Conservation (phyloP, 2,113 vertebrate genomes). For the Malurus melanocephalus region DNA sequence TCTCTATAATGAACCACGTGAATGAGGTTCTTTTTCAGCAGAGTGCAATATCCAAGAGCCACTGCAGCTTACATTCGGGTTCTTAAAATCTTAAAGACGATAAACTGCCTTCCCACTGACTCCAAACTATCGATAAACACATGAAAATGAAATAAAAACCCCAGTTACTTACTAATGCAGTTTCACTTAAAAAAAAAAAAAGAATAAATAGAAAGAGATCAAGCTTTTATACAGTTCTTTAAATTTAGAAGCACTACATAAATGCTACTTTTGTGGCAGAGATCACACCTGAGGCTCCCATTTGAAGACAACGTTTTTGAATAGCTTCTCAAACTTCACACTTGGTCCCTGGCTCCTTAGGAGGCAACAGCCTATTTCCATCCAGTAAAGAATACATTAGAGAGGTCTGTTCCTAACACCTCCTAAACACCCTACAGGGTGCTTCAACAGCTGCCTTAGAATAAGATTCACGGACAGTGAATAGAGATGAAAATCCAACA, state of each 20-base stretch:
- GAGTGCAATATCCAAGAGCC: background rate
- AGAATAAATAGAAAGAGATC: background rate
- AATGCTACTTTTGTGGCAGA: background rate
- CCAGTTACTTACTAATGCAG: background rate
- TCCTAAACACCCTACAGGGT: background rate
- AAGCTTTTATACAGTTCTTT: background rate
- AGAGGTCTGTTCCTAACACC: background rate
- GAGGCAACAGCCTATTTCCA: background rate
- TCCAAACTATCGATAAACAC: background rate
- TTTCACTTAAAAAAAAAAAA: background rate
- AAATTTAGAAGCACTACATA: background rate
- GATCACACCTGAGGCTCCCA: background rate
- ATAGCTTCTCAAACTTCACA: background rate
- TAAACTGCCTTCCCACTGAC: background rate
- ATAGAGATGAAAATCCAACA: background rate
- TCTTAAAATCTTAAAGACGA: background rate
- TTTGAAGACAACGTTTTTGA: background rate
- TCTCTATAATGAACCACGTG: slow-evolving; percentile 1
- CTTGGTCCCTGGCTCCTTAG: background rate
- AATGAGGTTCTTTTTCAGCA: background rate
- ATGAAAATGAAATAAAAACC: background rate
- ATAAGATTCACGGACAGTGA: background rate
- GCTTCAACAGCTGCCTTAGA: background rate
- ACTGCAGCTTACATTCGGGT: background rate
- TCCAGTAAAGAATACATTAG: background rate